Evolutionary conservation across 2,888 invertebrate genomes (phyloP), one percentile per base, ranked within the genome.

Genomic region (Eristalinus aeneus): DNA sequence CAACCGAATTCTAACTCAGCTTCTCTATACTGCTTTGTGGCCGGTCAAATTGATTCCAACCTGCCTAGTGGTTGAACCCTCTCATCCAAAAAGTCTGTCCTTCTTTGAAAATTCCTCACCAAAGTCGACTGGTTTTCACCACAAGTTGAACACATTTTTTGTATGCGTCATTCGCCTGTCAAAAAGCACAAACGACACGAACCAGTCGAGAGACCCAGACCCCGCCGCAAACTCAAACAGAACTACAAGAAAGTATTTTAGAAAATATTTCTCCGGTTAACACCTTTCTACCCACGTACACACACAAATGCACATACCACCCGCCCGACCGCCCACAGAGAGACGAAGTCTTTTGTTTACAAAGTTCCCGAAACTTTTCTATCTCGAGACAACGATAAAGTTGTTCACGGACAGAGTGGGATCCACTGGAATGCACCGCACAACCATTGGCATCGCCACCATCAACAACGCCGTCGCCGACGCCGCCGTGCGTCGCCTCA

Each of bases 291-390:
- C 16, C 8, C 46, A 16, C 23, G 23, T 23, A 39, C 34, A 56
- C 60, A 60, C 10, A 23, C 39, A 16, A 27, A 27, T 27, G 2
- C 27, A 27, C 27, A 27, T 5, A 27, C 27, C 27, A 27, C 27
- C 27, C 27, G 27, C 5, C 27, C 27, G 27, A 4, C 12, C 5
- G 16, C 39, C 1, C 39, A 5, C 8, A 6, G 16, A 39, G 39
- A n/a, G 39, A 39, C 12, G 39, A n/a, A 22, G 16, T 60, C 20
- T 58, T 65, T 56, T 53, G 36, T 64, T 56, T 27, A 2, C 10
- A 56, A 75, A 75, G 46, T 76, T 76, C 60, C 60, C 11, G 23
- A 76, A 76, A 61, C 16, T 68, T 60, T 68, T 27, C 16, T 46
- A 46, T 8, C 74, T 12, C 12, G 23, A 65, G 31, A 46, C 31